Evolutionary conservation across 2,113 vertebrate species (phyloP).

Genomic region (Notarius lentiginosus): DNA sequence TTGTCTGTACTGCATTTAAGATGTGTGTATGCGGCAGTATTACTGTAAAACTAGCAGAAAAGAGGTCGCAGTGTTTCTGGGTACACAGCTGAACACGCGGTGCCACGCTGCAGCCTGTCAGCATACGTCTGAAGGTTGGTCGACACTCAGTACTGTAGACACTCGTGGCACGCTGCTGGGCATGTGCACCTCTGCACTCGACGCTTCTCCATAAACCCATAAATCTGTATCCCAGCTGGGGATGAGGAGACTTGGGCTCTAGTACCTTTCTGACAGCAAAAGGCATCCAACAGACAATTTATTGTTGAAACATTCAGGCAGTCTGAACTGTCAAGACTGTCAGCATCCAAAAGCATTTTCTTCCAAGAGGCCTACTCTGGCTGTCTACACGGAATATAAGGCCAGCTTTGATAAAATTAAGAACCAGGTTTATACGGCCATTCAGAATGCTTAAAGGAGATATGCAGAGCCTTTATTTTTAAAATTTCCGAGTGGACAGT

Average conservation of each 20-base stretch:
- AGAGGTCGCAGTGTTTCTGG: not conserved
- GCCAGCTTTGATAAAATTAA: not conserved
- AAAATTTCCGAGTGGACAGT: too few relatives aligned
- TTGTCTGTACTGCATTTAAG: not conserved
- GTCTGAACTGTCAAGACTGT: not conserved
- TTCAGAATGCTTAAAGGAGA: not conserved
- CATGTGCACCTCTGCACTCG: not conserved
- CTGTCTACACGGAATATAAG: not conserved
- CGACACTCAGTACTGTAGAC: not conserved
- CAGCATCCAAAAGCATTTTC: not conserved
- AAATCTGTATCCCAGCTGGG: not conserved
- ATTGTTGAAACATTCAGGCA: not conserved
- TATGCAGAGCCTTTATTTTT: too few relatives aligned
- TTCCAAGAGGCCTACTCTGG: not conserved
- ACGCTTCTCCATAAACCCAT: not conserved
- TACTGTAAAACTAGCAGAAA: not conserved
- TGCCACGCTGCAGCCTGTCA: not conserved
- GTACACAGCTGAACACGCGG: not conserved
- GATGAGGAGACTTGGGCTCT: not conserved
- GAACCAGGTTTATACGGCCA: not conserved
- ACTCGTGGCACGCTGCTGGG: not conserved
- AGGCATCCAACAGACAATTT: conserved; percentile 4
- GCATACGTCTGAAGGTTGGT: not conserved
- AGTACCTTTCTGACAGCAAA: not conserved
- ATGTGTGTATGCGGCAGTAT: not conserved